Evolutionary conservation across 1,140 invertebrate genomes (phyloP), one percentile per base, ranked within the genome.

Genomic region (Drosophila oshimai): DNA sequence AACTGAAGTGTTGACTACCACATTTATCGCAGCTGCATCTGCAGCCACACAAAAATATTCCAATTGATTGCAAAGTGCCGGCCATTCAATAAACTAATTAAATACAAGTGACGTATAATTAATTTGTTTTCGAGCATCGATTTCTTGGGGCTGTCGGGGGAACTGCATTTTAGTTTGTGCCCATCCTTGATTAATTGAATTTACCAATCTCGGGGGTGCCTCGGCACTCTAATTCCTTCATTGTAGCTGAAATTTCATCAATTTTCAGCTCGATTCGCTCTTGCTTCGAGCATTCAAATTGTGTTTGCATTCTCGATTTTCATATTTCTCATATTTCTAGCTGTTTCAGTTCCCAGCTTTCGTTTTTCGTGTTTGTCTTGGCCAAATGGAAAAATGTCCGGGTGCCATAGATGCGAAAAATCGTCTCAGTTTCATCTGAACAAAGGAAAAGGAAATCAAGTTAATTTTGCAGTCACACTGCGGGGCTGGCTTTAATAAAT

Each of bases 41-140:
- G 58, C 74, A 44, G 12, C 39, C 18, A 54, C 12, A 44, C 5
- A 31, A 12, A 26, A n/a, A 20, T 49, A 57, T 76, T 49, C 58
- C 51, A 71, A 80, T 75, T 72, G 75, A 58, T 68, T 71, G 57
- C 36, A n/a, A 53, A 65, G 37, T 53, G 39, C 57, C 7, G 58
- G 49, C 57, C 64, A 74, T 62, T 71, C 80, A 79, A 86, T 84
- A 84, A 84, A 79, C 70, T 86, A 84, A 84, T 86, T 84, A 72
- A 84, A 73, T 33, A 41, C 45, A 62, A 73, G 69, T 72, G 69
- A 20, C 33, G 34, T 53, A 53, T 44, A 64, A 73, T 54, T 46
- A 70, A 70, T 69, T 69, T 70, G 28, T 18, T 55, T 20, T 55
- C 41, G 7, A 22, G 36, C 13, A 49, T 28, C 42, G 26, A 26